A percentile compares a stretch with the other conserved stretches of the same genome.
These are phyloP conservation scores for Stichopus chloronotus DNA, from an alignment of 35 echinoderm and acorn worm genomes.

Conservation along the genomic window DNA sequence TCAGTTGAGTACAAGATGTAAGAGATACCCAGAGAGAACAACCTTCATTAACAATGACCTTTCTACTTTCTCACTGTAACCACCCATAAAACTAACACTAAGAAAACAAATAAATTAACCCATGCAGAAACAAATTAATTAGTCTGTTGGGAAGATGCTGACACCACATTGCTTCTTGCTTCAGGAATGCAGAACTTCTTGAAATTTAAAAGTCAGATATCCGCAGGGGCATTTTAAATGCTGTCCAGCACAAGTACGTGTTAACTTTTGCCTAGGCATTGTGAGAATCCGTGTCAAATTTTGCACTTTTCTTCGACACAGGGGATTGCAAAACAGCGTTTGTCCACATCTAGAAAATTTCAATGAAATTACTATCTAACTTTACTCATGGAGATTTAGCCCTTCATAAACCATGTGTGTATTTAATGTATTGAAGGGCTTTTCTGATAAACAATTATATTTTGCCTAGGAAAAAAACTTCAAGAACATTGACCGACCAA, in stretches of 20 bases:
- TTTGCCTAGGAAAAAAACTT: background rate
- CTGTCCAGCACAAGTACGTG: background rate
- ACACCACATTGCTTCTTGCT: too few relatives aligned
- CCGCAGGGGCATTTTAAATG: background rate
- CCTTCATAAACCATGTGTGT: background rate
- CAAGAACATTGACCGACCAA: background rate
- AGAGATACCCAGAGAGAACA: too few relatives aligned
- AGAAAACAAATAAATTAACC: too few relatives aligned
- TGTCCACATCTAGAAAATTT: background rate
- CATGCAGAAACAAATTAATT: too few relatives aligned
- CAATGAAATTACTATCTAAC: background rate
- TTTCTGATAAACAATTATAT: background rate
- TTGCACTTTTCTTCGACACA: background rate
- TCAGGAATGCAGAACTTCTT: too few relatives aligned
- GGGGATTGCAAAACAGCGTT: background rate
- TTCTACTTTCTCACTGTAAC: too few relatives aligned
- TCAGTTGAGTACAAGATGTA: too few relatives aligned
- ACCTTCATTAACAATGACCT: too few relatives aligned
- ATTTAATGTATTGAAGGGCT: background rate
- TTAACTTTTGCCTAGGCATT: constrained; percentile 32
- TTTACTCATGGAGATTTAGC: too few relatives aligned
- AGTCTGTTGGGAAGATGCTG: too few relatives aligned
- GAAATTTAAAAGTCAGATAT: constrained; percentile 23
- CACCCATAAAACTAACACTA: too few relatives aligned
- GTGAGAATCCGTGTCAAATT: background rate